These are phyloP conservation scores for Platorchestia sp. DNA, from an alignment of 1,140 invertebrate genomes.

Conservation along the genomic window DNA sequence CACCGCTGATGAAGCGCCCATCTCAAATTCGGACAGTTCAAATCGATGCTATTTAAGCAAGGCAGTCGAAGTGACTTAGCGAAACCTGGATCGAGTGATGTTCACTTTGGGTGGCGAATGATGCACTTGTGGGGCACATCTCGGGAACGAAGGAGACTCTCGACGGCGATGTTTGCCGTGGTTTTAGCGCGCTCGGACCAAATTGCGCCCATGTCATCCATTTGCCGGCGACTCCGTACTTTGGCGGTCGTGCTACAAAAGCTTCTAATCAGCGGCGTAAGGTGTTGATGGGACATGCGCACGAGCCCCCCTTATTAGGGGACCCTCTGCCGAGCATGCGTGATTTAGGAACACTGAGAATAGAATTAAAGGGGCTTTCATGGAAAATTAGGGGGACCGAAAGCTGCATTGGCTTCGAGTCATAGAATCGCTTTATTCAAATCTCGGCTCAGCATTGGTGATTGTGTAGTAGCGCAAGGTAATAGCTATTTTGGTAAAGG, in stretches of 20 bases:
- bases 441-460: not conserved
- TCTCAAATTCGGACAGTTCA: conserved; percentile 7
- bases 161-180: conserved; percentile 27
- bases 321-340: not conserved
- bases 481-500: no score
- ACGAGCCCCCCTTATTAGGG: conserved; percentile 34
- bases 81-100: not conserved
- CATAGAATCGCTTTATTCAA: not conserved
- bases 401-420: not conserved
- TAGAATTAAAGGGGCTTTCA: not conserved
- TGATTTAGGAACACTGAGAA: conserved; percentile 1
- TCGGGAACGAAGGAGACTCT: conserved; percentile 22
- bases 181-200: conserved; percentile 29
- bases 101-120: conserved; percentile 47
- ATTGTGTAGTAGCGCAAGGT: not conserved
- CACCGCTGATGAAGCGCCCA: not conserved
- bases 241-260: conserved; percentile 4
- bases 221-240: conserved; percentile 29
- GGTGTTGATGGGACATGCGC: conserved; percentile 41
- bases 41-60: conserved; percentile 39
- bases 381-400: not conserved
- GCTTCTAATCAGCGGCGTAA: conserved; percentile 27
- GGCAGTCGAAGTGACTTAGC: conserved; percentile 2
- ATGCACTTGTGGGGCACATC: conserved; percentile 42
- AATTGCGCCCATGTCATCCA: conserved; percentile 40